phyloP scores from a whole-genome alignment of 2,113 vertebrate species.

The Nycticorax nycticorax region DNA sequence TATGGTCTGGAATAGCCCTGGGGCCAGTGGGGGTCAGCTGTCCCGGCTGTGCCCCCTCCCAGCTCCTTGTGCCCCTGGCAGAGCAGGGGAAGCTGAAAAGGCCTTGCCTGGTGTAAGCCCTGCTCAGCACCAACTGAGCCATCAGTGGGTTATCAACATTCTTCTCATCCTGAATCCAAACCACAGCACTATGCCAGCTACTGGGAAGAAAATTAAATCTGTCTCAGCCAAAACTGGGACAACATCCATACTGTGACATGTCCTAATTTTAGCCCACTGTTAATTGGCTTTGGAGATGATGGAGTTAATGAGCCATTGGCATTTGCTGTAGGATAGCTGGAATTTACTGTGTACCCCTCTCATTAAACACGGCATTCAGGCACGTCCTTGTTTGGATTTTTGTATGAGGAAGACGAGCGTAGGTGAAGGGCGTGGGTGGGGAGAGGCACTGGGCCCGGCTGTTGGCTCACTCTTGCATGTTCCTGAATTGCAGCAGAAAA shows the following conservation, averaged over 20 bases:
- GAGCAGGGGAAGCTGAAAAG: no score
- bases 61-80: no score
- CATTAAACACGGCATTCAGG: background rate
- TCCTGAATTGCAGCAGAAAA: background rate
- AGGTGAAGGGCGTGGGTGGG: background rate
- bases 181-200: no score
- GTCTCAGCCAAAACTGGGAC: no score
- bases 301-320: background rate
- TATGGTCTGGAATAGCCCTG: no score
- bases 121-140: no score
- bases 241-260: background rate
- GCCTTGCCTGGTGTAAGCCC: no score
- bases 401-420: fast-evolving
- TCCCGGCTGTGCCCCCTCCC: no score
- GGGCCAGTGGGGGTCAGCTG: no score
- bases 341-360: background rate
- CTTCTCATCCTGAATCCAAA: no score
- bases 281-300: background rate
- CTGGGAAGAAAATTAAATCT: no score
- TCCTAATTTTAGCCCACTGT: background rate
- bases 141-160: no score
- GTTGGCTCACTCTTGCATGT: background rate
- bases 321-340: background rate
- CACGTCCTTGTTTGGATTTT: background rate
- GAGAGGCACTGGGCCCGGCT: background rate